Conservation (phyloP, 1,140 invertebrate genomes). For the Drosophila willistoni region DNA sequence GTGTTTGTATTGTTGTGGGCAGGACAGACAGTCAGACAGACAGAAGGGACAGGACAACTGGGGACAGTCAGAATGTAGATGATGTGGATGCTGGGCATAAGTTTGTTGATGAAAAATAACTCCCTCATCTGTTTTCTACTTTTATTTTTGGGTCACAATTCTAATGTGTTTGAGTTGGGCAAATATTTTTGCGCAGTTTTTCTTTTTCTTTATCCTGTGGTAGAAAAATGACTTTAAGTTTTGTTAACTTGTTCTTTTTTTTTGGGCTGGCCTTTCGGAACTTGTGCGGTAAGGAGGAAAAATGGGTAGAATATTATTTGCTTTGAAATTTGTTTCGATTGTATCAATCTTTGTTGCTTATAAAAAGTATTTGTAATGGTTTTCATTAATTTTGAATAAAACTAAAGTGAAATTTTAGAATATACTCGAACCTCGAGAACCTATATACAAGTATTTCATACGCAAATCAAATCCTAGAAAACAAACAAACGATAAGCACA, state of each 20-base stretch:
- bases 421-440: no score
- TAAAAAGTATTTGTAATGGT: no score
- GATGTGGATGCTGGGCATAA: slow-evolving; percentile 30
- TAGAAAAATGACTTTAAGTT: slow-evolving; percentile 4
- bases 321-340: no score
- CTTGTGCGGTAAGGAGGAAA: no score
- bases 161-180: slow-evolving; percentile 50
- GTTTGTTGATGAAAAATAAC: slow-evolving; percentile 12
- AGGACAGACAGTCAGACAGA: slow-evolving; percentile 37
- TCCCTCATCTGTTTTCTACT: not conserved
- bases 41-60: slow-evolving; percentile 4
- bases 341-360: no score
- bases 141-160: slow-evolving; percentile 29
- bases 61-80: slow-evolving; percentile 5
- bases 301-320: not conserved
- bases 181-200: slow-evolving; percentile 51
- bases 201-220: not conserved
- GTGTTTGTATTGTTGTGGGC: slow-evolving; percentile 65
- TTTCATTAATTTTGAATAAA: no score
- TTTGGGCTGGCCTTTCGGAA: no score
- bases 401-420: no score
- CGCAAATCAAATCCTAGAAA: no score
- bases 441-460: no score
- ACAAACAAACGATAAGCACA: no score
- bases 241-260: not conserved